Evolutionary conservation across 1,140 invertebrate genomes (phyloP).

Genomic region (Mamestra configurata): DNA sequence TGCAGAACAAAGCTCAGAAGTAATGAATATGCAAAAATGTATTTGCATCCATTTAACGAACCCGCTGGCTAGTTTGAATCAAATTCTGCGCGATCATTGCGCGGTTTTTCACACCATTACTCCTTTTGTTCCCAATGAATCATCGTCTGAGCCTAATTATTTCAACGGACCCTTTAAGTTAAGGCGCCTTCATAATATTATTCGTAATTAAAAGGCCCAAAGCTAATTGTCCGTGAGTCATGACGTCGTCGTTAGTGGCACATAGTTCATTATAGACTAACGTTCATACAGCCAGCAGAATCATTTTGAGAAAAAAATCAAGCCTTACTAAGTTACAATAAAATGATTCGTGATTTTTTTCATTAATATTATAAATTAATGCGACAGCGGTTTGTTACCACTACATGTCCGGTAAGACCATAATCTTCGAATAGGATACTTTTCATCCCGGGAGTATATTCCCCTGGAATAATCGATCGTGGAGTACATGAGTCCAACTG

Average conservation of each 20-base stretch:
- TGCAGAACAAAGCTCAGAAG: conserved; percentile 22
- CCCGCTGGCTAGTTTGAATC: conserved; percentile 9
- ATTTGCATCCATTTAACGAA: conserved; percentile 45
- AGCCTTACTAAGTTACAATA: too few relatives aligned
- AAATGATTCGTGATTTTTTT: too few relatives aligned
- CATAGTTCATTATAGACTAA: conserved; percentile 65
- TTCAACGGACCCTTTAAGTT: conserved; percentile 69
- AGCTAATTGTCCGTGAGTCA: conserved; percentile 77
- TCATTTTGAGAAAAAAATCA: conserved; percentile 24
- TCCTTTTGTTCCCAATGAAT: conserved; percentile 75
- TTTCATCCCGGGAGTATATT: too few relatives aligned
- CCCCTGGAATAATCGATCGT: too few relatives aligned
- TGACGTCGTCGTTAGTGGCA: conserved; percentile 64
- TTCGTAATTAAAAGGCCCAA: conserved; percentile 75
- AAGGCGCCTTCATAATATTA: conserved; percentile 74
- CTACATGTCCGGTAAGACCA: too few relatives aligned
- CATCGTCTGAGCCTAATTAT: conserved; percentile 77
- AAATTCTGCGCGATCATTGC: conserved; percentile 53
- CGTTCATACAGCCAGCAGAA: conserved; percentile 11
- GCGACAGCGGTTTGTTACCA: too few relatives aligned
- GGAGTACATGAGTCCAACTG: too few relatives aligned
- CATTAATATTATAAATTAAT: too few relatives aligned
- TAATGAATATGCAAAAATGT: conserved; percentile 43
- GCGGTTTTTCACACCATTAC: conserved; percentile 77
- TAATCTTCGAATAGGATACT: too few relatives aligned